Evolutionary conservation across 92 coral and sea anemone species (phyloP).

Genomic region (Plumapathes pennacea): DNA sequence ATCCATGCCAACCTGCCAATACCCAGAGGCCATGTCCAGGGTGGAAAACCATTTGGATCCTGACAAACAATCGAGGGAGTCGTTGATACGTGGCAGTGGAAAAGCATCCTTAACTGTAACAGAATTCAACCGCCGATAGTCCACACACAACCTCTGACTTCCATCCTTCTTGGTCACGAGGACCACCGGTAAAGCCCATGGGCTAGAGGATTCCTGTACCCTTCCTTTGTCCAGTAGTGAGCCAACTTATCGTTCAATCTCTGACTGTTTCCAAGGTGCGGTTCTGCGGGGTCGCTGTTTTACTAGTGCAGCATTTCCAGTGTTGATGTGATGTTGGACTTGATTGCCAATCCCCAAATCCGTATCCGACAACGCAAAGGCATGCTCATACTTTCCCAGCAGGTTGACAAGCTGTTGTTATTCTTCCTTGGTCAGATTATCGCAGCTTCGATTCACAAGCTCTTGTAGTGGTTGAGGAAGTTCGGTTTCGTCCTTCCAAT

Average conservation of each 20-base stretch:
- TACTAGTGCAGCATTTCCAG: constrained; percentile 17
- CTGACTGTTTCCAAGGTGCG: constrained; percentile 27
- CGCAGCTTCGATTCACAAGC: not conserved
- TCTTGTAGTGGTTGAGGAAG: constrained; percentile 3
- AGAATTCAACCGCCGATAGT: constrained; percentile 33
- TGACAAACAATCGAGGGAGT: constrained; percentile 27
- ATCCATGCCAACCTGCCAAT: constrained; percentile 54
- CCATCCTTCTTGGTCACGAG: constrained; percentile 38
- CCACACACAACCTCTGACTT: constrained; percentile 26
- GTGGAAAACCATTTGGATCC: constrained; percentile 45
- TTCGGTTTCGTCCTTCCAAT: no score
- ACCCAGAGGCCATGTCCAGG: constrained; percentile 38
- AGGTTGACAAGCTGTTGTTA: not conserved
- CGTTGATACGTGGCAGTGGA: constrained; percentile 31
- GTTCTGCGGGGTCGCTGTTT: constrained; percentile 29
- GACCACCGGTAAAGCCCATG: constrained; percentile 32
- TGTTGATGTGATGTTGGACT: constrained; percentile 20
- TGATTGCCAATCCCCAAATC: constrained; percentile 28
- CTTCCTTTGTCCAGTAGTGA: constrained; percentile 10
- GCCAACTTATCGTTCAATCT: constrained; percentile 20
- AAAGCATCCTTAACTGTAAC: constrained; percentile 40
- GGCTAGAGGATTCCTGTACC: constrained; percentile 20
- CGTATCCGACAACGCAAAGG: not conserved
- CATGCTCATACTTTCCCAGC: not conserved
- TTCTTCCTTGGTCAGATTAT: not conserved